These are phyloP conservation scores for Ptilodon capucinus DNA, from an alignment of 2,888 invertebrate species.

Conservation along the genomic window DNA sequence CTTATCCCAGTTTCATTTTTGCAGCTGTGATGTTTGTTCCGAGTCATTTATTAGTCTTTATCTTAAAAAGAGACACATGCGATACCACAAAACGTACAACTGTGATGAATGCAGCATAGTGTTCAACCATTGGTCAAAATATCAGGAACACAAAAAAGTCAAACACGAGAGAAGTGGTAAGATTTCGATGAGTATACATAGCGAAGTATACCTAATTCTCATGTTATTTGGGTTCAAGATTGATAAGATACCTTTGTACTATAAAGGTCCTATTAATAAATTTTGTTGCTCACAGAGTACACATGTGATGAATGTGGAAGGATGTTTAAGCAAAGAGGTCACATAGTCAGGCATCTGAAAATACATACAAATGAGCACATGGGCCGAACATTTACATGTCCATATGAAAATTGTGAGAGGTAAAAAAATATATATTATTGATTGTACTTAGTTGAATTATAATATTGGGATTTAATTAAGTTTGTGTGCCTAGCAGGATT, in stretches of 20 bases:
- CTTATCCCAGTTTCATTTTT: slow-evolving; percentile 26
- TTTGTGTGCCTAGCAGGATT: no score
- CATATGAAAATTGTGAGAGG: slow-evolving; percentile 63
- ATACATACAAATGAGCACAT: slow-evolving; percentile 40
- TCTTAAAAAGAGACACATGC: slow-evolving; percentile 76
- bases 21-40: slow-evolving; percentile 79
- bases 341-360: slow-evolving; percentile 64
- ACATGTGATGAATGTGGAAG: slow-evolving; percentile 67
- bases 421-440: slow-evolving; percentile 28
- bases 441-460: background rate
- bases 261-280: no score
- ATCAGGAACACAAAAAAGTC: slow-evolving; percentile 69
- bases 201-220: no score
- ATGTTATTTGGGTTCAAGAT: no score
- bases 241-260: no score
- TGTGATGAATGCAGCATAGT: slow-evolving; percentile 71
- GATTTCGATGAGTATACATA: slow-evolving; percentile 9
- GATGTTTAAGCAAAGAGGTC: slow-evolving; percentile 58
- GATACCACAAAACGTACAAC: slow-evolving; percentile 68
- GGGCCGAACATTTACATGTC: slow-evolving; percentile 50
- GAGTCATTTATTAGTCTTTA: slow-evolving; percentile 71
- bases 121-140: slow-evolving; percentile 75
- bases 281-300: slow-evolving; percentile 53
- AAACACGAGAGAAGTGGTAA: slow-evolving; percentile 58
- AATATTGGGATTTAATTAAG: background rate